A percentile compares a stretch with the other conserved stretches of the same genome.
Conservation (phyloP, 2,113 vertebrate species). For the Syngnathus typhle region DNA sequence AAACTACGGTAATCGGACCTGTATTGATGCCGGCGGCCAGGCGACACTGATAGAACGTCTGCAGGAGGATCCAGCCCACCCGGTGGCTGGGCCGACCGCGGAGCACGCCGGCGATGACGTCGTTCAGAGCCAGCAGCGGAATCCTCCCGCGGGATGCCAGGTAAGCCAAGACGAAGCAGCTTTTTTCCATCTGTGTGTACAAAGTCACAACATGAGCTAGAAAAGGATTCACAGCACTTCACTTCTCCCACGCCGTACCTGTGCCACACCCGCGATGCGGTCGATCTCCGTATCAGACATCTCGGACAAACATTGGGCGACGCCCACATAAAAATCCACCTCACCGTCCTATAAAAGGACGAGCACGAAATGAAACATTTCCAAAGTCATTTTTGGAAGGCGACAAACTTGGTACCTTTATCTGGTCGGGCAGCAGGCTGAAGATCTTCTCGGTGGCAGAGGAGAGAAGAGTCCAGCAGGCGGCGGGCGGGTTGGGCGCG, state of each 20-base stretch:
- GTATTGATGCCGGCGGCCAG: constrained; percentile 77
- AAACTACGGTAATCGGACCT: too few species aligned
- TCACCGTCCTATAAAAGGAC: constrained; percentile 68
- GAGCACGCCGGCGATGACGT: constrained; percentile 67
- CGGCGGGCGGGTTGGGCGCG: constrained; percentile 75
- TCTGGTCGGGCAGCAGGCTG: constrained; percentile 76
- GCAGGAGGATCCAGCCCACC: constrained; percentile 80
- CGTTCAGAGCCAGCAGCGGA: constrained; percentile 75
- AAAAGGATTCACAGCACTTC: not conserved
- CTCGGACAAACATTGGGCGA: constrained; percentile 86
- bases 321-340: constrained; percentile 73
- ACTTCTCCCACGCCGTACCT: constrained; percentile 65
- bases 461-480: constrained; percentile 80
- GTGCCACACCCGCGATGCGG: constrained; percentile 68
- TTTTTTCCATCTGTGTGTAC: constrained; percentile 81
- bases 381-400: not conserved
- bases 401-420: constrained; percentile 71
- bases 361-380: too few species aligned
- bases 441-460: constrained; percentile 79
- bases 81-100: constrained; percentile 56
- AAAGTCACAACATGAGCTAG: not conserved
- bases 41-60: constrained; percentile 82
- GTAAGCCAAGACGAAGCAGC: constrained; percentile 74
- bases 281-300: constrained; percentile 79
- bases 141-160: constrained; percentile 84